These are phyloP conservation scores for Hylaeus volcanicus DNA, from an alignment of 1,140 invertebrate species.

Conservation along the genomic window DNA sequence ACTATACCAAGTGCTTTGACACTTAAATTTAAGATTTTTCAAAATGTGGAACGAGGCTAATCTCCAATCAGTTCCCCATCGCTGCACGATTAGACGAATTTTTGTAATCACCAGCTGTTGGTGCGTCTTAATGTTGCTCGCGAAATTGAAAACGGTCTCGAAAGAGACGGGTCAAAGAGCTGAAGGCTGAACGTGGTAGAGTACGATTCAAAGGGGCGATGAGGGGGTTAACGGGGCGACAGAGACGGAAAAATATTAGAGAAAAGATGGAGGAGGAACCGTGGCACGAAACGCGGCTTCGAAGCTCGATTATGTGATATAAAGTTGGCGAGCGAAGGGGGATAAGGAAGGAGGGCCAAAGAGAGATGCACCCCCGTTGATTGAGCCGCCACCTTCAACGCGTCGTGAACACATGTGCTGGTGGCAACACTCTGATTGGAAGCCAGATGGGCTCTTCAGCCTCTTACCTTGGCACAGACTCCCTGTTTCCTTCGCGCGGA, in stretches of 20 bases:
- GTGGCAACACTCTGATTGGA: slow-evolving; percentile 77
- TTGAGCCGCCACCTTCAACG: slow-evolving; percentile 71
- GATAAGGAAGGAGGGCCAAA: slow-evolving; percentile 42
- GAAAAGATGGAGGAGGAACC: slow-evolving; percentile 2
- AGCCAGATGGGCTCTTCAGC: slow-evolving; percentile 74
- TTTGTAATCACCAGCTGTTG: slow-evolving; percentile 19
- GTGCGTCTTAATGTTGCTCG: slow-evolving; percentile 23
- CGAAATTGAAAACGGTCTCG: slow-evolving; percentile 31
- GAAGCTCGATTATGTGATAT: slow-evolving; percentile 72
- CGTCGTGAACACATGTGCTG: slow-evolving; percentile 74
- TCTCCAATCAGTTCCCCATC: not conserved
- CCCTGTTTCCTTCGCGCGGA: not conserved
- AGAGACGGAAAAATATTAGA: slow-evolving; percentile 11
- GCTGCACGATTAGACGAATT: not conserved
- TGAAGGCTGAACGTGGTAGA: not conserved
- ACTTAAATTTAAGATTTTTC: too few species aligned
- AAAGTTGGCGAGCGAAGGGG: slow-evolving; percentile 63
- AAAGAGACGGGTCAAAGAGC: not conserved
- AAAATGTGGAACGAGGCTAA: too few species aligned
- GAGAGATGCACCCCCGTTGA: slow-evolving; percentile 69
- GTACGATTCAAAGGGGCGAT: slow-evolving; percentile 10
- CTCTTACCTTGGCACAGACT: slow-evolving; percentile 65
- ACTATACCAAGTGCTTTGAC: too few species aligned
- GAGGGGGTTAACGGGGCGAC: not conserved
- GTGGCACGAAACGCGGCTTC: slow-evolving; percentile 34